Base-by-base conservation (phyloP, 37 sponge, comb jelly and placozoan genomes). In the Chondrosia reniformis region DNA sequence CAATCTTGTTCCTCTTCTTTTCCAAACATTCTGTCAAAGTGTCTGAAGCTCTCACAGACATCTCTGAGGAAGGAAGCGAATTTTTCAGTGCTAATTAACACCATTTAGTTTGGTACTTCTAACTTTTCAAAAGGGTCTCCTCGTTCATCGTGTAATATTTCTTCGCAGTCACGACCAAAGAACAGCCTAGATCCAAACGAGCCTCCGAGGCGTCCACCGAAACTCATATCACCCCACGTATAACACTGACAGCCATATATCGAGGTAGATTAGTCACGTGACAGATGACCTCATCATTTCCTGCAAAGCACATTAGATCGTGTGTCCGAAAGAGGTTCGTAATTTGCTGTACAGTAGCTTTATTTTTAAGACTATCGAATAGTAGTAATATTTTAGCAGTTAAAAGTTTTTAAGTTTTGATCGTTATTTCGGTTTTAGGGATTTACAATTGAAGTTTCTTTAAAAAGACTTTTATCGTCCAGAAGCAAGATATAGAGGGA, bases 91-190 rank as follows among this genome's bases (percentile, higher is more conserved):
- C n/a, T n/a, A n/a, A n/a, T 49, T 49, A 15, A 10, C 15, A 49
- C 15, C 15, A 49, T 15, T 49, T 49, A 49, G 52, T 49, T 59
- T 7, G n/a, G n/a, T 59, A 13, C 61, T 59, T 59, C 61, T 59
- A 36, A 69, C 72, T 40, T 69, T 40, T 69, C 72, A 17, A 69
- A 40, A 19, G 72, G 72, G 3, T 69, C 72, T 39, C 44, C 72
- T 44, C 42, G 32, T 6, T 69, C 36, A 25, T 69, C 72, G 2
- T 37, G 32, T 40, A 69, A 40, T 25, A 69, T 69, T 15, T 69
- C 72, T 22, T 69, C 72, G 42, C 72, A 69, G 43, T 69, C 72
- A 21, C 72, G 39, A 9, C 72, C 72, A 40, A 69, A 69, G 40
- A 69, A 21, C 41, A 34, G 25, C 21, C 21, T 69, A 4, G 72